These are phyloP conservation scores for Petaurus breviceps DNA, from an alignment of 2,113 vertebrate genomes.

Conservation along the genomic window DNA sequence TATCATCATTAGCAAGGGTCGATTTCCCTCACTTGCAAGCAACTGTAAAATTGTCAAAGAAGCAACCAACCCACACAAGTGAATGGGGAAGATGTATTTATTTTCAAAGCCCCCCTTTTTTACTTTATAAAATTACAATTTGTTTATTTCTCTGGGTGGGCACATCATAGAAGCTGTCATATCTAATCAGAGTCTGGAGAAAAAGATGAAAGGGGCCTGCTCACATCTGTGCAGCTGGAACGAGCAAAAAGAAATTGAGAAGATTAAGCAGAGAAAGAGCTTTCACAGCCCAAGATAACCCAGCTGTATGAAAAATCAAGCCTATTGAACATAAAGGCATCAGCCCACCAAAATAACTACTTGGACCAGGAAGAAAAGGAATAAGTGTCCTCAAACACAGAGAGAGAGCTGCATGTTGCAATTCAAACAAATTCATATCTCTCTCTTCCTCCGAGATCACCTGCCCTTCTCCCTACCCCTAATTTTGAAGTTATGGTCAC, in stretches of 20 bases:
- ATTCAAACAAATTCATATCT: neutral
- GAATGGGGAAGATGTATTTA: neutral
- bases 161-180: conserved; percentile 63
- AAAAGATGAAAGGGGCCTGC: conserved; percentile 46
- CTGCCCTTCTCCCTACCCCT: neutral
- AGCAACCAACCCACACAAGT: neutral
- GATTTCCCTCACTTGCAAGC: neutral
- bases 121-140: conserved; percentile 49
- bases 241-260: conserved; percentile 65
- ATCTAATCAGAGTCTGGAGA: conserved; percentile 58
- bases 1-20: neutral
- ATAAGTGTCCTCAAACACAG: neutral
- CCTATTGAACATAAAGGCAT: conserved; percentile 73
- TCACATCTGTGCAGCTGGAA: conserved; percentile 74
- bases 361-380: conserved; percentile 73
- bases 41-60: neutral
- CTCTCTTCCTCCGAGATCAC: neutral
- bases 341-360: conserved; percentile 75
- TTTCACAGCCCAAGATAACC: conserved; percentile 69
- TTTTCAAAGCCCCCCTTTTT: neutral
- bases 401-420: neutral
- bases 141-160: conserved; percentile 49
- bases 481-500: conserved; percentile 36
- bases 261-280: conserved; percentile 71
- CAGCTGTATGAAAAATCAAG: conserved; percentile 82